Evolutionary conservation across 2,888 invertebrate genomes (phyloP).

Genomic region (Microctonus aethiopoides): DNA sequence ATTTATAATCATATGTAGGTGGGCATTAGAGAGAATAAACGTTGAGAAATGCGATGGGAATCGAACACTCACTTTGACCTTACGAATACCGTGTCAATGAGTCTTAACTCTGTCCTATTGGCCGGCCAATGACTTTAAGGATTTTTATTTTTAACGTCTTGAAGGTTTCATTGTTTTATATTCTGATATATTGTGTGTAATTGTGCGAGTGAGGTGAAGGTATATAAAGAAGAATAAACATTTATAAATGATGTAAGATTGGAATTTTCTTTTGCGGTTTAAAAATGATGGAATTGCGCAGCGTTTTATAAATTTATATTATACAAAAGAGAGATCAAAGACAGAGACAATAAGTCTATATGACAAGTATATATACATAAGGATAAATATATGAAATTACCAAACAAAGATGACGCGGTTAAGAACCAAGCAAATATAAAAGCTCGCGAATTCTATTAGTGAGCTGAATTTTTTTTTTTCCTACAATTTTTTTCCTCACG

Average conservation of each 20-base stretch:
- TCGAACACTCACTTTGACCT: conserved; percentile 62
- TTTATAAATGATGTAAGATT: not conserved
- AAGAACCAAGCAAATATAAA: conserved; percentile 55
- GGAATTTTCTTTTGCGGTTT: not conserved
- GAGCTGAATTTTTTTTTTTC: conserved; percentile 18
- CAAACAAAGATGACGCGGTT: conserved; percentile 46
- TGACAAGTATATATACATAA: conserved; percentile 17
- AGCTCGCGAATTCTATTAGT: conserved; percentile 58
- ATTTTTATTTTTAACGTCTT: not conserved
- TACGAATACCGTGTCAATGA: conserved; percentile 62
- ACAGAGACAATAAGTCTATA: not conserved
- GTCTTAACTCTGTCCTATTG: conserved; percentile 56
- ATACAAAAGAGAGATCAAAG: not conserved
- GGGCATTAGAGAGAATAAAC: conserved; percentile 28
- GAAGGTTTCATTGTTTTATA: not conserved
- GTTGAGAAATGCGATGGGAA: conserved; percentile 50
- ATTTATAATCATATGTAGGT: conserved; percentile 31
- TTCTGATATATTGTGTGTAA: not conserved
- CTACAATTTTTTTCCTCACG: not conserved
- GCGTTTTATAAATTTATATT: not conserved
- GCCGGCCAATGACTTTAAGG: conserved; percentile 22
- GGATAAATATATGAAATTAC: conserved; percentile 43
- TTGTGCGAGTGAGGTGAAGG: not conserved
- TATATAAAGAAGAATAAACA: not conserved
- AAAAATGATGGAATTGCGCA: not conserved